phyloP scores from a whole-genome alignment of 1,140 invertebrate species.

The Aphelenchoides besseyi region DNA sequence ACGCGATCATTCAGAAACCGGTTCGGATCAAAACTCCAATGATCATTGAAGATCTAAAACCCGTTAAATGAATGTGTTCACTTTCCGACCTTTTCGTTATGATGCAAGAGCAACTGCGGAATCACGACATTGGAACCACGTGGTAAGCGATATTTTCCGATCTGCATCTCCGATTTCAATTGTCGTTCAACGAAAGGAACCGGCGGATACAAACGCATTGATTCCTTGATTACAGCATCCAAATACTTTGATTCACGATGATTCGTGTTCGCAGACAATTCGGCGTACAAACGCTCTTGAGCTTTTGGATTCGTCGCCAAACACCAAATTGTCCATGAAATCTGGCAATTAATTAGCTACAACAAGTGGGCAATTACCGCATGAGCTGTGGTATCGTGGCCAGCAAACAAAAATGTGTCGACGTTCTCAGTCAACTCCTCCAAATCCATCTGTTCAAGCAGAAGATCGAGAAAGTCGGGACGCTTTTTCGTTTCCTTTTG shows the following conservation, averaged over 20 bases:
- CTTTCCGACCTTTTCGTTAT: slow-evolving; percentile 12
- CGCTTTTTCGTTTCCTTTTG: slow-evolving; percentile 4
- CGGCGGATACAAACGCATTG: slow-evolving; percentile 10
- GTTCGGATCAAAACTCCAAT: slow-evolving; percentile 29
- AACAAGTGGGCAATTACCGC: slow-evolving; percentile 12
- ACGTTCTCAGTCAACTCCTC: slow-evolving; percentile 5
- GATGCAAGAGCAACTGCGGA: slow-evolving; percentile 5
- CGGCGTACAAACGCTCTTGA: slow-evolving; percentile 34
- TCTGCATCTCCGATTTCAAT: neutral
- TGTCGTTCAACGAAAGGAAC: slow-evolving; percentile 22
- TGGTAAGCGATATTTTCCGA: neutral
- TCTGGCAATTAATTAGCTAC: neutral
- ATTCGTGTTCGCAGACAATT: slow-evolving; percentile 29
- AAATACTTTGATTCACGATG: slow-evolving; percentile 22
- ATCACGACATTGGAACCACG: neutral
- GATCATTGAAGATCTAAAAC: slow-evolving; percentile 32
- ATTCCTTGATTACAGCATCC: slow-evolving; percentile 25
- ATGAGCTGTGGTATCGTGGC: slow-evolving; percentile 36
- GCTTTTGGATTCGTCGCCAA: slow-evolving; percentile 35
- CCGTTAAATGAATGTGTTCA: neutral
- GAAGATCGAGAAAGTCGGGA: slow-evolving; percentile 13
- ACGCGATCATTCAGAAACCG: slow-evolving; percentile 24
- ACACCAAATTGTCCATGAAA: slow-evolving; percentile 37
- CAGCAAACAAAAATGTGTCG: slow-evolving; percentile 22
- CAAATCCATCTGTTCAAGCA: slow-evolving; percentile 5